These are phyloP conservation scores for Ploceus nigricollis DNA, from an alignment of 2,113 vertebrate species.

Conservation along the genomic window DNA sequence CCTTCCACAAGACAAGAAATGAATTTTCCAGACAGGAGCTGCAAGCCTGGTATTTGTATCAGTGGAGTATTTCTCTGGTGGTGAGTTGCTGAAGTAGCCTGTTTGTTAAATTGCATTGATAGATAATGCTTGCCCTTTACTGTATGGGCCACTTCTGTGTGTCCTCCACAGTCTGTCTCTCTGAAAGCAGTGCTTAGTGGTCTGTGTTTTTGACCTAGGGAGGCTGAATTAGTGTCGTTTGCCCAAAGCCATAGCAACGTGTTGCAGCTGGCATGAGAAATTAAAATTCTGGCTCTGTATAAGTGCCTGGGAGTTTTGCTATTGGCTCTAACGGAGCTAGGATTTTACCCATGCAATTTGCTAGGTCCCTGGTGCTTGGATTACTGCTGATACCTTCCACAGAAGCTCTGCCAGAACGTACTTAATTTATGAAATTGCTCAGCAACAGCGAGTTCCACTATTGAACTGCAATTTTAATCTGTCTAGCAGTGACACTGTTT, in stretches of 20 bases:
- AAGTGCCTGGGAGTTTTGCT: not conserved
- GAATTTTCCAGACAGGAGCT: not conserved
- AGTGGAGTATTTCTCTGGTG: not conserved
- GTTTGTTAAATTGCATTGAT: not conserved
- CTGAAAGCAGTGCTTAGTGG: not conserved
- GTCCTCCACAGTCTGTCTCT: not conserved
- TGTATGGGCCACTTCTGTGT: not conserved
- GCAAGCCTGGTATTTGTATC: not conserved
- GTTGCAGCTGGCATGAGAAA: not conserved
- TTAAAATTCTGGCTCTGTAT: not conserved
- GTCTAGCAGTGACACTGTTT: not conserved
- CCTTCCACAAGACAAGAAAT: not conserved
- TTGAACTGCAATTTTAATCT: not conserved
- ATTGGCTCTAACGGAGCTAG: not conserved
- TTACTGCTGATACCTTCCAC: not conserved
- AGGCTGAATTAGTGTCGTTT: not conserved
- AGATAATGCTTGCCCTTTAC: not conserved
- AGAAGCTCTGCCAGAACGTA: not conserved
- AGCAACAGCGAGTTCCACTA: not conserved
- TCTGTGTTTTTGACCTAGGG: not conserved
- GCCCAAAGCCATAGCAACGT: not conserved
- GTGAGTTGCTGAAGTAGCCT: not conserved
- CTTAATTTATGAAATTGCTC: conserved; percentile 2
- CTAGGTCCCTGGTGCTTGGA: not conserved
- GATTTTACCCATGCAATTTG: not conserved